phyloP scores from a whole-genome alignment of 2,113 vertebrate genomes.

The Herpailurus yagouaroundi region DNA sequence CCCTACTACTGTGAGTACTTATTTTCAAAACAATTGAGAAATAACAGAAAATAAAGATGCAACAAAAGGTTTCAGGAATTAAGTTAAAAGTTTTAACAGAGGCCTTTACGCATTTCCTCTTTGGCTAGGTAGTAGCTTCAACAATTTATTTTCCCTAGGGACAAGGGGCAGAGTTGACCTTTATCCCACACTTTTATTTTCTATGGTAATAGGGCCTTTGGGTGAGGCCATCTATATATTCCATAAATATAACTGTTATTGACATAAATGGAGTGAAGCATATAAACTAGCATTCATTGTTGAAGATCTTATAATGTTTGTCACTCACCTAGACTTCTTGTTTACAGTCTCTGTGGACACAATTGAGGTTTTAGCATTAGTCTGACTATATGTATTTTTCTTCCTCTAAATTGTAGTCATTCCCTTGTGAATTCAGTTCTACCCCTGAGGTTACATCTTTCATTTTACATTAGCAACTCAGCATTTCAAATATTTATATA shows the following conservation, averaged over 20 bases:
- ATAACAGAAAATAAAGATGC: conserved; percentile 50
- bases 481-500: conserved; percentile 78
- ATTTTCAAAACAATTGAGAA: conserved; percentile 63
- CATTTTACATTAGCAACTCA: conserved; percentile 74
- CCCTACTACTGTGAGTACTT: neutral
- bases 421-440: conserved; percentile 68
- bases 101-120: conserved; percentile 23
- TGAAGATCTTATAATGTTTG: conserved; percentile 68
- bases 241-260: conserved; percentile 48
- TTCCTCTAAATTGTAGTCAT: conserved; percentile 70
- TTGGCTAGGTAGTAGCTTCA: neutral
- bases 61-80: conserved; percentile 44
- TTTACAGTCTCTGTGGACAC: conserved; percentile 69
- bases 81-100: conserved; percentile 49
- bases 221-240: neutral
- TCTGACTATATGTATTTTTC: conserved; percentile 64
- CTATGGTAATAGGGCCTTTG: conserved; percentile 56
- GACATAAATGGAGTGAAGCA: conserved; percentile 50
- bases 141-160: conserved; percentile 55
- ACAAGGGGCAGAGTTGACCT: neutral
- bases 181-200: conserved; percentile 59
- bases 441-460: conserved; percentile 75
- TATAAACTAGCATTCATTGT: conserved; percentile 47
- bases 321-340: conserved; percentile 66
- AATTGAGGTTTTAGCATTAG: conserved; percentile 45